Conservation (phyloP, 2,113 vertebrate genomes). For the Notiomystis cincta region DNA sequence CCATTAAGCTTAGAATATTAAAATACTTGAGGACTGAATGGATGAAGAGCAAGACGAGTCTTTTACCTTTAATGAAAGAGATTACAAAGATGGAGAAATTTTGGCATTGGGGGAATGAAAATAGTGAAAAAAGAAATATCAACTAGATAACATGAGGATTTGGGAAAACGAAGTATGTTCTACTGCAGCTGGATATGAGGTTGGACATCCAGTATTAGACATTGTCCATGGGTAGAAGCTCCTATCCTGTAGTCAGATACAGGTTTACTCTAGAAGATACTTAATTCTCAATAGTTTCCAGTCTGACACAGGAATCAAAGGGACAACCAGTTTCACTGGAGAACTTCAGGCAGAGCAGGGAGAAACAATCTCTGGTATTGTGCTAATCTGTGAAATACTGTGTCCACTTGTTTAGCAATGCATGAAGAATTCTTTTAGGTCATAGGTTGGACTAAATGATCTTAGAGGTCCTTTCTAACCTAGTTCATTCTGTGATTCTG, state of each 20-base stretch:
- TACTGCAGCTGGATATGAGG: background rate
- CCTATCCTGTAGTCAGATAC: background rate
- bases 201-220: background rate
- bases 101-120: background rate
- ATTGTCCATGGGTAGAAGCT: background rate
- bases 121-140: background rate
- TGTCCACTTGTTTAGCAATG: background rate
- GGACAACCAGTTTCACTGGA: background rate
- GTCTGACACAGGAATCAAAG: background rate
- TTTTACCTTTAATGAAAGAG: background rate
- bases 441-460: too few species aligned
- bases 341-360: background rate
- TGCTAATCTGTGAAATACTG: background rate
- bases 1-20: background rate
- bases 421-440: accelerated
- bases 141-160: background rate
- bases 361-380: background rate
- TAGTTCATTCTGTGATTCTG: too few species aligned
- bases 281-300: background rate
- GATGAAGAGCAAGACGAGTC: background rate
- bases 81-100: background rate
- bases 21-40: background rate
- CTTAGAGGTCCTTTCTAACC: too few species aligned
- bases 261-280: background rate
- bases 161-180: background rate